phyloP scores from a whole-genome alignment of 2,113 vertebrate species.

The Pristiophorus japonicus region DNA sequence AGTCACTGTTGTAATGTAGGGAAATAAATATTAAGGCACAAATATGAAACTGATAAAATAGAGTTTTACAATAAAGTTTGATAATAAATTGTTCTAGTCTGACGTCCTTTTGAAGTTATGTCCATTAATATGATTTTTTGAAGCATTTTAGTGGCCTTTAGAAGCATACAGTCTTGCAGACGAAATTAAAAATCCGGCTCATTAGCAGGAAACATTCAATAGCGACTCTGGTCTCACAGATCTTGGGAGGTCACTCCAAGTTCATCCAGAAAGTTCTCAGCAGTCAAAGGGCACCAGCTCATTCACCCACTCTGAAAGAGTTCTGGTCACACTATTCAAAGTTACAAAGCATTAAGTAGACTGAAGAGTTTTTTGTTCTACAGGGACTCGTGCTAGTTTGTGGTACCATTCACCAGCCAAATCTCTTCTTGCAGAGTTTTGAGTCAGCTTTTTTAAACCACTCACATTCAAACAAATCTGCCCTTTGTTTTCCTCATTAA shows the following conservation, averaged over 20 bases:
- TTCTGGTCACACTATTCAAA: slow-evolving; percentile 47
- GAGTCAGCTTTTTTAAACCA: slow-evolving; percentile 59
- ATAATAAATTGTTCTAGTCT: background rate
- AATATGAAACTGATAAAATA: background rate
- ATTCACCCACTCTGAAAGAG: slow-evolving; percentile 50
- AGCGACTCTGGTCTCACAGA: slow-evolving; percentile 40
- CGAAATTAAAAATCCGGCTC: slow-evolving; percentile 24
- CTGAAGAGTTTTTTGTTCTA: slow-evolving; percentile 49
- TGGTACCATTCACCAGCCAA: slow-evolving; percentile 61
- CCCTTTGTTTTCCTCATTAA: slow-evolving; percentile 58
- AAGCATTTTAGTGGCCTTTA: background rate
- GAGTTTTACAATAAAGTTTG: background rate
- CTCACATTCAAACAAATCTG: slow-evolving; percentile 63
- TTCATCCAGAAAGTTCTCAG: slow-evolving; percentile 49
- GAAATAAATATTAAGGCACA: background rate
- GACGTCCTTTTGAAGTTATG: background rate
- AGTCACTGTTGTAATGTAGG: background rate
- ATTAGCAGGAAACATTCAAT: slow-evolving; percentile 43
- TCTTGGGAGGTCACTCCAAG: slow-evolving; percentile 44
- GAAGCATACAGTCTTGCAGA: background rate
- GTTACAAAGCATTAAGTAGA: slow-evolving; percentile 52
- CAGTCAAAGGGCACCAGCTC: slow-evolving; percentile 49
- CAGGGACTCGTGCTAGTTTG: slow-evolving; percentile 52
- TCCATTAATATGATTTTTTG: background rate
- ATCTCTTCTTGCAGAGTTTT: slow-evolving; percentile 49